Percentiles rank a stretch among this genome's conserved stretches.
These are phyloP conservation scores for Danaus melanippus DNA, from an alignment of 1,140 invertebrate species.

Conservation along the genomic window DNA sequence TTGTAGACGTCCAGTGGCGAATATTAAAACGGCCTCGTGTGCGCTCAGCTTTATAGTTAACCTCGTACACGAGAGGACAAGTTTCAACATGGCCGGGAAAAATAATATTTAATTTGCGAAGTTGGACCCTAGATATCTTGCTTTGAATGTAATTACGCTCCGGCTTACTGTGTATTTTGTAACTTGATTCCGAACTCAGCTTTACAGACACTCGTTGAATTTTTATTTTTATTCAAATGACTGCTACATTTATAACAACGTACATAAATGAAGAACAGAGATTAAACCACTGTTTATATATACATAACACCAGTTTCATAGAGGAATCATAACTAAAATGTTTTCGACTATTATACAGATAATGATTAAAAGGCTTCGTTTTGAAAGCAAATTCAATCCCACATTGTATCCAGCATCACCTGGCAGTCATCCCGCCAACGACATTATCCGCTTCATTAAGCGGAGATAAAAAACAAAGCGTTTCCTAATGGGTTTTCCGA, in stretches of 20 bases:
- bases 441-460: slow-evolving; percentile 53
- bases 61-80: slow-evolving; percentile 33
- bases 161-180: slow-evolving; percentile 13
- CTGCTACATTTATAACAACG: too few relatives aligned
- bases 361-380: too few relatives aligned
- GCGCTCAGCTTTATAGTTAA: slow-evolving; percentile 48
- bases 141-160: slow-evolving; percentile 35
- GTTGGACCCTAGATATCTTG: slow-evolving; percentile 27
- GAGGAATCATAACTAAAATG: too few relatives aligned
- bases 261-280: background rate
- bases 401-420: slow-evolving; percentile 21
- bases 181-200: slow-evolving; percentile 15
- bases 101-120: slow-evolving; percentile 58
- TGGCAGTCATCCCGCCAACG: slow-evolving; percentile 31
- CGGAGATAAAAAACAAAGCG: slow-evolving; percentile 51
- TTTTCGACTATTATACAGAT: too few relatives aligned
- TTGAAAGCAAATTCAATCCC: too few relatives aligned
- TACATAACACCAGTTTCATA: background rate
- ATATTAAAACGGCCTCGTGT: slow-evolving; percentile 58
- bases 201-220: slow-evolving; percentile 11
- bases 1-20: slow-evolving; percentile 63
- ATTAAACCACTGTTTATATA: slow-evolving; percentile 2
- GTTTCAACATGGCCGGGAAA: slow-evolving; percentile 39
- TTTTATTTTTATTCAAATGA: slow-evolving; percentile 8
- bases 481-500: slow-evolving; percentile 52